A percentile compares a stretch with the other conserved stretches of the same genome.
Evolutionary conservation across 2,797 vertebrate species (phyloP).

Genomic region (Halcyon leucocephala): DNA sequence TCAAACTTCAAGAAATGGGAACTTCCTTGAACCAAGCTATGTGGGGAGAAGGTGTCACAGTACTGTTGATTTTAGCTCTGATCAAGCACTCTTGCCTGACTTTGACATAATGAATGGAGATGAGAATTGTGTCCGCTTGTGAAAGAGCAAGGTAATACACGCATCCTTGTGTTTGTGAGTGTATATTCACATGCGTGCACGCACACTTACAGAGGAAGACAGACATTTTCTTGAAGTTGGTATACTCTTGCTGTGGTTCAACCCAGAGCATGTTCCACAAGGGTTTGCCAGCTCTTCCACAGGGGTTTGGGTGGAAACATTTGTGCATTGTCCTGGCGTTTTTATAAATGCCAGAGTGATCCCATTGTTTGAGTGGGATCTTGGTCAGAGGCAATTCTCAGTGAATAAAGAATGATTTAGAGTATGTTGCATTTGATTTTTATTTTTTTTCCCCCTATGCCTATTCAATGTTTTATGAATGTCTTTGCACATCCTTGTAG

Average conservation of each 20-base stretch:
- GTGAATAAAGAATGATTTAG: neutral
- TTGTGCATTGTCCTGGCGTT: neutral
- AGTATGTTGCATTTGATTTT: neutral
- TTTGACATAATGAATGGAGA: neutral
- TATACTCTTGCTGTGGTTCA: neutral
- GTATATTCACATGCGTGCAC: rapidly evolving
- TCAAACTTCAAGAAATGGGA: neutral
- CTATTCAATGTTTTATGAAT: neutral
- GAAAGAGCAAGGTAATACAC: neutral
- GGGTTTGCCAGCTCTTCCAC: neutral
- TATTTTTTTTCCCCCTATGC: neutral
- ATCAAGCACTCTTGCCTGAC: neutral
- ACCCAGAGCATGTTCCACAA: neutral
- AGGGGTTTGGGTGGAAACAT: neutral
- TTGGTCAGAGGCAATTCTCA: neutral
- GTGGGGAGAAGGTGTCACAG: neutral
- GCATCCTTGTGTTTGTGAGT: rapidly evolving
- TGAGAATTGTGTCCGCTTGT: neutral
- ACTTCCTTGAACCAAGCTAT: neutral
- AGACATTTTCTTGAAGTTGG: neutral
- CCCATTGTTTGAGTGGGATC: neutral
- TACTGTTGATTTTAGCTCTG: neutral
- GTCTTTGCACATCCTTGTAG: neutral
- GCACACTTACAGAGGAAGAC: rapidly evolving
- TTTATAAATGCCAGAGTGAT: neutral